Conservation (phyloP, 1,140 invertebrate genomes). For the Adoxophyes honmai region DNA sequence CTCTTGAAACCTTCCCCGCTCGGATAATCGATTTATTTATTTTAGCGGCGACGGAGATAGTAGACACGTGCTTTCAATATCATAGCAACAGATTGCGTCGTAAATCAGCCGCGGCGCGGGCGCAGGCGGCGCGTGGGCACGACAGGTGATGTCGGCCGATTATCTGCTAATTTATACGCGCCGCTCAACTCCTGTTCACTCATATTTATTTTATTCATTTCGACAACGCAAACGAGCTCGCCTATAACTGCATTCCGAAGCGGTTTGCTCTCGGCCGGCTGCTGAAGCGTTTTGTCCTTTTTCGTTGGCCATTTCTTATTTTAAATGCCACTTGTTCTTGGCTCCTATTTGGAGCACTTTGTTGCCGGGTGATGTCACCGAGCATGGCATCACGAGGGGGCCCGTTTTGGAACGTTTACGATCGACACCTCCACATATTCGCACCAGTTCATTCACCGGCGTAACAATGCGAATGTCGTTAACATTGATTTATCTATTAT, state of each 20-base stretch:
- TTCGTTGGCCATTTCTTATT: constrained; percentile 47
- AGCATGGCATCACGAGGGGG: constrained; percentile 45
- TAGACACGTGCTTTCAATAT: constrained; percentile 34
- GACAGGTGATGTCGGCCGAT: constrained; percentile 59
- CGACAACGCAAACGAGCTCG: constrained; percentile 54
- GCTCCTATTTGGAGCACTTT: constrained; percentile 49
- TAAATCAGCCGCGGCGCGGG: constrained; percentile 33
- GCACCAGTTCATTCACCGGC: constrained; percentile 67
- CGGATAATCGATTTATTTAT: constrained; percentile 49
- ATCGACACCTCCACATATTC: constrained; percentile 67
- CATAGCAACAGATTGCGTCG: constrained; percentile 25
- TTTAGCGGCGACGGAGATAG: constrained; percentile 27
- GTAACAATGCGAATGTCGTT: constrained; percentile 41
- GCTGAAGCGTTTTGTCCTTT: constrained; percentile 52
- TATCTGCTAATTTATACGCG: constrained; percentile 66
- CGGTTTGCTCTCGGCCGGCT: constrained; percentile 44
- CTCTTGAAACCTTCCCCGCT: constrained; percentile 43
- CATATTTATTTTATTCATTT: constrained; percentile 62
- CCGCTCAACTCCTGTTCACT: constrained; percentile 61
- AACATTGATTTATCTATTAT: constrained; percentile 43
- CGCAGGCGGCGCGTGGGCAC: constrained; percentile 46
- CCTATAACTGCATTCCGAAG: constrained; percentile 55
- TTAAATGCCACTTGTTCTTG: constrained; percentile 48
- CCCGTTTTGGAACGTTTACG: constrained; percentile 67
- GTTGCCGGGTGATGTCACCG: constrained; percentile 60